These are phyloP conservation scores for Palythoa caribaeorum DNA, from an alignment of 92 coral and sea anemone species.

Conservation along the genomic window DNA sequence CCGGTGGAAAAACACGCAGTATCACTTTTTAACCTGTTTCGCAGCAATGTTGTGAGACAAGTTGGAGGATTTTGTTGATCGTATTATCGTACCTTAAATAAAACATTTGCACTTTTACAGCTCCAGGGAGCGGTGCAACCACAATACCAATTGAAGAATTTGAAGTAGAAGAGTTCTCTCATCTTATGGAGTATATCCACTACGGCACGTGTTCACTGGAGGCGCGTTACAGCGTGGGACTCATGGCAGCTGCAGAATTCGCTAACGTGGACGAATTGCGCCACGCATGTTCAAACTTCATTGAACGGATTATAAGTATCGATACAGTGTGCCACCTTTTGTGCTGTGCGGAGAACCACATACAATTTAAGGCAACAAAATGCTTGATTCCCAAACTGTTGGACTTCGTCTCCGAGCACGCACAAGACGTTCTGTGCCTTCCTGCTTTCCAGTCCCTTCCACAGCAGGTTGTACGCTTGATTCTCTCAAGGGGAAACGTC, in stretches of 20 bases:
- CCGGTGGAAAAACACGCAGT: too few species aligned
- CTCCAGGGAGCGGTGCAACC: constrained; percentile 15
- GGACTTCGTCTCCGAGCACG: constrained; percentile 68
- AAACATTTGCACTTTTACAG: background rate
- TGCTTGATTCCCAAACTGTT: constrained; percentile 67
- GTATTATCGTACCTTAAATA: too few species aligned
- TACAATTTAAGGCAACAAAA: constrained; percentile 68
- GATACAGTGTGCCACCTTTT: constrained; percentile 63
- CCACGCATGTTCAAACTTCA: constrained; percentile 52
- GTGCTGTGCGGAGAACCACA: constrained; percentile 62
- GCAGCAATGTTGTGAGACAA: too few species aligned
- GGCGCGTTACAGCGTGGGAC: constrained; percentile 66
- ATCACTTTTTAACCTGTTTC: too few species aligned
- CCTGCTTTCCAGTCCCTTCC: constrained; percentile 67
- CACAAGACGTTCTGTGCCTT: constrained; percentile 62
- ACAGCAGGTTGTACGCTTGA: constrained; percentile 65
- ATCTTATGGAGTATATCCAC: constrained; percentile 70
- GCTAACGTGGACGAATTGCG: constrained; percentile 68
- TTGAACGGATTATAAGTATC: constrained; percentile 54
- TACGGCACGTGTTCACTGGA: constrained; percentile 64
- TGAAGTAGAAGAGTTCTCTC: constrained; percentile 69
- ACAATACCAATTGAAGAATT: constrained; percentile 65
- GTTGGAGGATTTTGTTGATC: too few species aligned
- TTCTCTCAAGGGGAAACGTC: constrained; percentile 64
- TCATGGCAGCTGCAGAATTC: constrained; percentile 67